Percentiles rank a stretch among this genome's conserved stretches.
Evolutionary conservation across 1,140 invertebrate genomes (phyloP).

Genomic region (Pogonus chalceus): DNA sequence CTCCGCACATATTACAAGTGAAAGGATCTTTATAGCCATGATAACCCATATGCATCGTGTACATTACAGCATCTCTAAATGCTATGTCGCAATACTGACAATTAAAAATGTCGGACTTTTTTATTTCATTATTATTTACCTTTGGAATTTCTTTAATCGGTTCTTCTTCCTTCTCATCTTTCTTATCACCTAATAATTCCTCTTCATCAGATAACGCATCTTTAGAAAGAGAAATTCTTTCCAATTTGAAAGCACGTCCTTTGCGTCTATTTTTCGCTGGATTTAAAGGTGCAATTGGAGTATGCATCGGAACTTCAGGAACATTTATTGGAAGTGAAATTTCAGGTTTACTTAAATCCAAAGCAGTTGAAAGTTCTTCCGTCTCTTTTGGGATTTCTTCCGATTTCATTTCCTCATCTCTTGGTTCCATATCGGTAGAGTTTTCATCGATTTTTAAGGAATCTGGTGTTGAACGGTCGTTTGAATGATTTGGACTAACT

Average conservation of each 20-base stretch:
- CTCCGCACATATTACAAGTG: constrained; percentile 90
- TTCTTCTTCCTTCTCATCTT: constrained; percentile 8
- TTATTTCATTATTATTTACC: constrained; percentile 14
- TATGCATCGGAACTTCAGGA: constrained; percentile 18
- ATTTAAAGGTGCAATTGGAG: constrained; percentile 34
- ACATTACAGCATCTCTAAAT: constrained; percentile 85
- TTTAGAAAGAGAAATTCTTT: constrained; percentile 44
- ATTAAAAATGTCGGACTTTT: constrained; percentile 39
- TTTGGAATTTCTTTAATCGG: constrained; percentile 12
- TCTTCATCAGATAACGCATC: constrained; percentile 36
- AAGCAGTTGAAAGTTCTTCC: constrained; percentile 29
- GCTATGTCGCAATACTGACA: constrained; percentile 84
- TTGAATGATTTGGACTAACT: constrained; percentile 18
- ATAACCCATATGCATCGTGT: constrained; percentile 92
- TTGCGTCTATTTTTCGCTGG: constrained; percentile 60
- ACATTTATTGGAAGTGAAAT: constrained; percentile 8
- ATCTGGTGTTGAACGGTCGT: constrained; percentile 9
- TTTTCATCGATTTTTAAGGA: constrained; percentile 17
- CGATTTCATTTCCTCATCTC: not conserved
- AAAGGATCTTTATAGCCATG: constrained; percentile 85
- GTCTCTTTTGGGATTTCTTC: constrained; percentile 7
- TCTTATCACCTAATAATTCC: constrained; percentile 14
- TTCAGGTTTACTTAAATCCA: constrained; percentile 45
- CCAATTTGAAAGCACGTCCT: constrained; percentile 66
- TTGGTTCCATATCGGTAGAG: not conserved